Conservation (phyloP, 2,888 invertebrate species). For the Anthophora plumipes region DNA sequence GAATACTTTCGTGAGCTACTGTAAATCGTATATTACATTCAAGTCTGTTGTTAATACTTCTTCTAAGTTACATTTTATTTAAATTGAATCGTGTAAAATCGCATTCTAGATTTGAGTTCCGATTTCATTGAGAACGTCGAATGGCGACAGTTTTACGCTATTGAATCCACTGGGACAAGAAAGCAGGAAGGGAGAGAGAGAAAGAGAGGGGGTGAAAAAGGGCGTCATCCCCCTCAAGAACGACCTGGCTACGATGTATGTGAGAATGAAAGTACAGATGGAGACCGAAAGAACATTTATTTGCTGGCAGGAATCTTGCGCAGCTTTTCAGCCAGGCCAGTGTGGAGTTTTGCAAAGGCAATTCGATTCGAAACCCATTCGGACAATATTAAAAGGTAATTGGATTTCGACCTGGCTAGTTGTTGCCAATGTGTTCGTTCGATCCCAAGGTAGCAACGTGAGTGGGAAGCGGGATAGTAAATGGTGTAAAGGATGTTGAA, state of each 20-base stretch:
- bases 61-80: slow-evolving; percentile 22
- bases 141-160: slow-evolving; percentile 52
- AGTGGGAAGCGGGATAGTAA: slow-evolving; percentile 28
- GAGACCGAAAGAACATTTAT: slow-evolving; percentile 61
- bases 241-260: slow-evolving; percentile 55
- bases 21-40: too few species aligned
- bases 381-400: slow-evolving; percentile 81
- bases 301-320: slow-evolving; percentile 65
- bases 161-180: slow-evolving; percentile 44
- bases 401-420: slow-evolving; percentile 77
- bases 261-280: slow-evolving; percentile 48
- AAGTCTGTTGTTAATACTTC: background rate
- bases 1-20: too few species aligned
- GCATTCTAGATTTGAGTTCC: slow-evolving; percentile 41
- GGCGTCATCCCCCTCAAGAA: slow-evolving; percentile 47
- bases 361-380: slow-evolving; percentile 72
- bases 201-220: slow-evolving; percentile 2
- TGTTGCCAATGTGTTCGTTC: slow-evolving; percentile 64
- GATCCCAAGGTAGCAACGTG: slow-evolving; percentile 27
- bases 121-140: slow-evolving; percentile 59
- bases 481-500: slow-evolving; percentile 49
- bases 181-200: too few species aligned
- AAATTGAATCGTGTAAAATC: slow-evolving; percentile 45
- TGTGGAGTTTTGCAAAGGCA: slow-evolving; percentile 61
- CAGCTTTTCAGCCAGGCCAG: slow-evolving; percentile 62